These are phyloP conservation scores for Spisula solida DNA, from an alignment of 2,888 invertebrate species.

Conservation along the genomic window DNA sequence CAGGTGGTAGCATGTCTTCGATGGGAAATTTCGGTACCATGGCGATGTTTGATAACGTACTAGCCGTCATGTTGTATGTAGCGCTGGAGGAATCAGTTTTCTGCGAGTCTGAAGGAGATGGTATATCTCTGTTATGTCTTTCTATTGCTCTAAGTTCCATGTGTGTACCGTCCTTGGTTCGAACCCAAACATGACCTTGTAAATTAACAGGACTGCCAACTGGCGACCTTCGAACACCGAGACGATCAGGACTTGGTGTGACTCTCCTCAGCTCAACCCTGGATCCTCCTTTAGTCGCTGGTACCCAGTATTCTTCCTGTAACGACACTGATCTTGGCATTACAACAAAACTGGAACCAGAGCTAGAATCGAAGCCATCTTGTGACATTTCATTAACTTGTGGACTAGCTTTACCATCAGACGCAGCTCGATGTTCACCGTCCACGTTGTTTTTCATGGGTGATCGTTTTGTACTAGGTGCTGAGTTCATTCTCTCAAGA, in stretches of 20 bases:
- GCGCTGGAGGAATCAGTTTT: constrained; percentile 68
- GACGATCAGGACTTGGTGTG: constrained; percentile 69
- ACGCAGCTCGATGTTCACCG: constrained; percentile 54
- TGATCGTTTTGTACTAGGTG: constrained; percentile 62
- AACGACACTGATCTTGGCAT: constrained; percentile 70
- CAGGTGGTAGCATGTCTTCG: constrained; percentile 53
- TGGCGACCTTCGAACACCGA: constrained; percentile 60
- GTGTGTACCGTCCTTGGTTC: constrained; percentile 68
- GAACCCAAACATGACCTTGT: constrained; percentile 71
- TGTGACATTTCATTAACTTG: constrained; percentile 56
- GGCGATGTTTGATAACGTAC: constrained; percentile 55
- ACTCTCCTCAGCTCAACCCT: constrained; percentile 63
- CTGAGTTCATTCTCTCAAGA: constrained; percentile 70
- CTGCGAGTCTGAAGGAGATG: constrained; percentile 71
- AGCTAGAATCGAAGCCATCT: constrained; percentile 58
- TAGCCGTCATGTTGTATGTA: constrained; percentile 66
- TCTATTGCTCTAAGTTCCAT: constrained; percentile 65
- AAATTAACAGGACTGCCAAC: constrained; percentile 60
- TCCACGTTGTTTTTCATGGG: constrained; percentile 55
- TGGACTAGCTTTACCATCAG: constrained; percentile 66
- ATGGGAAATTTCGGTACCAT: constrained; percentile 58
- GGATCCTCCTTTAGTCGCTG: constrained; percentile 61
- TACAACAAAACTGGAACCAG: constrained; percentile 58
- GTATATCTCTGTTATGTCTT: constrained; percentile 58
- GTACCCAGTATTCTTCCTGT: constrained; percentile 71